A percentile compares a stretch with the other conserved stretches of the same genome.
phyloP scores from a whole-genome alignment of 2,113 vertebrate genomes.

The Pangasianodon hypophthalmus region DNA sequence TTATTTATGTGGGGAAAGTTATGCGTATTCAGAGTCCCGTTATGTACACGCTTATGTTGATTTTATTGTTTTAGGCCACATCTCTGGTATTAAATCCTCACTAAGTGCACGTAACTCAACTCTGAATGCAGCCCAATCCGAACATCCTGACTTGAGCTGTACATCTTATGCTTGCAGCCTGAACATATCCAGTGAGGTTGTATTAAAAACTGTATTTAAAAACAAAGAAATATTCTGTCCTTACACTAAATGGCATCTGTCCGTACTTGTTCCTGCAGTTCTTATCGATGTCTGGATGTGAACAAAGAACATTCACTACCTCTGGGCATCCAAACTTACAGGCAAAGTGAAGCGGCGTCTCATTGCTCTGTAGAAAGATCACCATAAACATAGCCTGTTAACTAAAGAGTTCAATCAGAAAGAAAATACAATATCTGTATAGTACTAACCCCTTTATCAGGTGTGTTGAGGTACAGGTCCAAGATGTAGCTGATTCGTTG shows the following conservation, averaged over 20 bases:
- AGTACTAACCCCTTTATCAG: conserved; percentile 85
- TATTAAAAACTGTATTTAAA: not conserved
- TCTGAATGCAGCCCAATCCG: no score
- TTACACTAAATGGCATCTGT: conserved; percentile 87
- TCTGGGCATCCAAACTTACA: conserved; percentile 95
- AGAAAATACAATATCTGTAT: not conserved
- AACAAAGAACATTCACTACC: conserved; percentile 88
- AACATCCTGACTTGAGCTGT: not conserved
- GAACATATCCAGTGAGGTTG: not conserved
- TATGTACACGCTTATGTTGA: not conserved
- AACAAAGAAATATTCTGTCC: conserved; percentile 49
- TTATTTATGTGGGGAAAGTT: not conserved
- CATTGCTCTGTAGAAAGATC: conserved; percentile 78
- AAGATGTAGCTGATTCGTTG: conserved; percentile 89
- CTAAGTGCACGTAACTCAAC: not conserved
- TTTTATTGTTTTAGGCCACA: not conserved
- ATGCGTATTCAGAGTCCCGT: not conserved
- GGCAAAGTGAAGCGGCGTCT: conserved; percentile 95
- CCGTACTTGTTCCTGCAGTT: conserved; percentile 84
- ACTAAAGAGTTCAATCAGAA: not conserved
- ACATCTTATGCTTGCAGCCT: not conserved
- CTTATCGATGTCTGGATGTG: conserved; percentile 88
- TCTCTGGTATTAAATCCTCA: not conserved
- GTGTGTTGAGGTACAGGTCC: conserved; percentile 96
- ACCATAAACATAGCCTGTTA: not conserved